phyloP scores from a whole-genome alignment of 1,140 invertebrate genomes.

The Euwallacea similis region DNA sequence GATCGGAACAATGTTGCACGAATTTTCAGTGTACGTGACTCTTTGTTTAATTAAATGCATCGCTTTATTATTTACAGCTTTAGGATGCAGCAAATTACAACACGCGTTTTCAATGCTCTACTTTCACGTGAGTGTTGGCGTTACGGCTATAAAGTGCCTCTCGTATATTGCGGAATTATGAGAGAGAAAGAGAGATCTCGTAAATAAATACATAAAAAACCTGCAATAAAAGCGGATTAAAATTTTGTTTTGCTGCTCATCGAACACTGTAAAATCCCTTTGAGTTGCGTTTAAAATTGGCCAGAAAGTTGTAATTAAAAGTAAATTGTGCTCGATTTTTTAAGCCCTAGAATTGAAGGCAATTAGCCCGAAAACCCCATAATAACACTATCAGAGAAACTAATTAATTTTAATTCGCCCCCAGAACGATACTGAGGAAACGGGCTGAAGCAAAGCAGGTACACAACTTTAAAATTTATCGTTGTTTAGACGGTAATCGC shows the following conservation, averaged over 20 bases:
- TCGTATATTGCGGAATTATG: conserved; percentile 4
- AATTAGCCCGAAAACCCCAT: not conserved
- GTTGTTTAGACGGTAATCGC: conserved; percentile 11
- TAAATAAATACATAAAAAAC: no score
- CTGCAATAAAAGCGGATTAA: no score
- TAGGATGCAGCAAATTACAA: not conserved
- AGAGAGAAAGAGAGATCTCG: no score
- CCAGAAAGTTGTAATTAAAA: no score
- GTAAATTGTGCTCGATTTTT: no score
- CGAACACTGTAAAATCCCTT: no score
- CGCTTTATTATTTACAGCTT: conserved; percentile 5
- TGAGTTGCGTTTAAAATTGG: no score
- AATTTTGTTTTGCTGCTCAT: no score
- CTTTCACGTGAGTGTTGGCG: not conserved
- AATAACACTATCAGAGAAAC: conserved; percentile 1
- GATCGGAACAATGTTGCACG: not conserved
- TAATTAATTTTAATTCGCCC: conserved; percentile 24
- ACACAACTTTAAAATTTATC: conserved; percentile 28
- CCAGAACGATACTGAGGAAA: not conserved
- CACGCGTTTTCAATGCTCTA: conserved; percentile 1
- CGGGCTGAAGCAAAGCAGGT: conserved; percentile 3
- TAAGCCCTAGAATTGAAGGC: not conserved
- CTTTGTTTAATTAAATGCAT: conserved; percentile 7
- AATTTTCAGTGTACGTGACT: conserved; percentile 3
- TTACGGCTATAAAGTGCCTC: not conserved